Base-by-base conservation (phyloP, 2,797 vertebrate genomes). In the Crenuchus spilurus region DNA sequence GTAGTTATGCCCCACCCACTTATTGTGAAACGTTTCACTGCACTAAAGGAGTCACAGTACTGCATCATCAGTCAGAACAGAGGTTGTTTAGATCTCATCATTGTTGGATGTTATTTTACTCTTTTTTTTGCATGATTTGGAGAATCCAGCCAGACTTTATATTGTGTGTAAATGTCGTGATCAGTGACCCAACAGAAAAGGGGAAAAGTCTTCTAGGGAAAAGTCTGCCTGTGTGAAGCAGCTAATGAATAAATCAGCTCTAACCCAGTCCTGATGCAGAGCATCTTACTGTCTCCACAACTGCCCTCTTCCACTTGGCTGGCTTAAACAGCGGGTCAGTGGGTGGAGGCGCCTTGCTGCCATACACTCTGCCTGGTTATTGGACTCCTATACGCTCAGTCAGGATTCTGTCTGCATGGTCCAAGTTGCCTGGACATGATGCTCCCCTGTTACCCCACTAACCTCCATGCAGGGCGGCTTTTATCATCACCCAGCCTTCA, bases 161-260 rank as follows among this genome's bases (percentile, higher is more conserved):
- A n/a, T n/a, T n/a, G n/a, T n/a, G n/a, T n/a, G n/a, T n/a, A n/a
- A n/a, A n/a, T n/a, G n/a, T n/a, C n/a, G n/a, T n/a, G n/a, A n/a
- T n/a, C n/a, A n/a, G n/a, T n/a, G n/a, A n/a, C n/a, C n/a, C n/a
- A n/a, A n/a, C n/a, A n/a, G n/a, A n/a, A n/a, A n/a, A n/a, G n/a
- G n/a, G n/a, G n/a, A n/a, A n/a, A n/a, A n/a, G 88, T 86, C 77
- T 14, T 80, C 81, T 48, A 52, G 66, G 70, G n/a, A 24, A 35
- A 46, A 65, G 49, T 60, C 33, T 69, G 75, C 57, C 72, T 37
- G 60, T 73, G 83, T 22, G 35, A 80, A 81, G 68, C 85, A 87
- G 86, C 89, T 91, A 85, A 90, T 92, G 87, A 92, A 91, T 92
- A 90, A 92, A 90, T 90, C 90, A 92, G 24, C 22, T 33, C 16